Evolutionary conservation across 2,113 vertebrate species (phyloP), one percentile per base, ranked within the genome.

Genomic region (Corythoichthys intestinalis): DNA sequence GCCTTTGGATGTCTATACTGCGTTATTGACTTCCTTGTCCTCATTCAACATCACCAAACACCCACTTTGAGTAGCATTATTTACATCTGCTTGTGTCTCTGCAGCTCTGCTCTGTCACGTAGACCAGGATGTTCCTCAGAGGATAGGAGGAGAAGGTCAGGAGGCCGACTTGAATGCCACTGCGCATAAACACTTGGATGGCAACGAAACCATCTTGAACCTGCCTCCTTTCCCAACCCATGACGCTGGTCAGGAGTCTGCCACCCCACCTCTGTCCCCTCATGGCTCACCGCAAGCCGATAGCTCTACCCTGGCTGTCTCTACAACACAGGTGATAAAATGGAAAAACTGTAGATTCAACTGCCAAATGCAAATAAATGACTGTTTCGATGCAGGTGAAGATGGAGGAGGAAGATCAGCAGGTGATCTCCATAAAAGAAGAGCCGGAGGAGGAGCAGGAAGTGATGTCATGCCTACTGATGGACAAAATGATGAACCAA

Each of bases 351-450:
- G 1, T 12, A 9, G 41, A 44, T 8, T 44, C 41, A 44, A 44
- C 9, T 44, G 41, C 6, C 41, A 44, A 44, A 44, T 44, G 6
- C 6, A 6, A 6, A 6, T 44, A 44, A 8, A 44, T 44, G 41
- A 28, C 41, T 8, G 41, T 44, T 28, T 28, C 20, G 41, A 44
- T 8, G 41, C 41, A 44, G 79, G 78, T 91, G 63, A 93, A 91
- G 76, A 82, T 88, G 63, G 91, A 92, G 73, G 71, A 72, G 2
- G 60, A 74, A 0, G 80, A 88, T 15, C 80, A 90, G 50, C 84
- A 88, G 50, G 78, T 91, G n/a, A 80, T 91, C 72, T 89, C 83
- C 60, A 89, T 93, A 63, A 93, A 93, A 54, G 88, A 91, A 75
- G 92, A 92, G 63, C 89, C 83, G 0, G 75, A 81, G 14, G 89